Evolutionary conservation across 1,140 invertebrate genomes (phyloP).

Genomic region (Patella vulgata): DNA sequence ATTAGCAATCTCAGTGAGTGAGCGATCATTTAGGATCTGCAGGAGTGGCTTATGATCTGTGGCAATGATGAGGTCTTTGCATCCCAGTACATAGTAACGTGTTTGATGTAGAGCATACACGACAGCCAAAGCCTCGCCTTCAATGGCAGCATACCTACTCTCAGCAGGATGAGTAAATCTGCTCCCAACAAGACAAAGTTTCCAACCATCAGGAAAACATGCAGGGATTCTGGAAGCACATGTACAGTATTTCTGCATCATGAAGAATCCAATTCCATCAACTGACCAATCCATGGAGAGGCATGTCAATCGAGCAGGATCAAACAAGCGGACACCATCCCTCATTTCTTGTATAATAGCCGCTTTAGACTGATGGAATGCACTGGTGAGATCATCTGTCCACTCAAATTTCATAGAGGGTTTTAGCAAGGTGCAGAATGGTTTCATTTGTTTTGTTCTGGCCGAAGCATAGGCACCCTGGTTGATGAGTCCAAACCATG

Average conservation of each 20-base stretch:
- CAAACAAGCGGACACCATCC: constrained; percentile 22
- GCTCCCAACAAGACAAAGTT: constrained; percentile 42
- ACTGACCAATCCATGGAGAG: constrained; percentile 19
- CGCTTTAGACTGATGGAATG: constrained; percentile 32
- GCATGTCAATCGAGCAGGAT: constrained; percentile 13
- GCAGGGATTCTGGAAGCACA: neutral
- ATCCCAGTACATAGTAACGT: constrained; percentile 38
- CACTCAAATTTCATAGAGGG: constrained; percentile 19
- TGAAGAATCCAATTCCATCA: constrained; percentile 25
- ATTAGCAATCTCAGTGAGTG: constrained; percentile 33
- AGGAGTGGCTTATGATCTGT: constrained; percentile 46
- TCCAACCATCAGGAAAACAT: constrained; percentile 29
- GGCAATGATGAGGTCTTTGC: constrained; percentile 29
- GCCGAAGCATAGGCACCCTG: constrained; percentile 25
- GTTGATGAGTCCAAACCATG: constrained; percentile 33
- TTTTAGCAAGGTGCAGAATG: constrained; percentile 33
- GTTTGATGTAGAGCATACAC: constrained; percentile 40
- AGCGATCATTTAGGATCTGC: constrained; percentile 27
- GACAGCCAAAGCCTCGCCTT: constrained; percentile 44
- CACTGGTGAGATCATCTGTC: constrained; percentile 19
- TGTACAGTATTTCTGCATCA: constrained; percentile 34
- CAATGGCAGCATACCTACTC: constrained; percentile 39
- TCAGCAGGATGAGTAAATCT: constrained; percentile 42
- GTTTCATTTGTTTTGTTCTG: constrained; percentile 28
- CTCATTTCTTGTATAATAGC: constrained; percentile 20